Percentiles rank a stretch among this genome's conserved stretches.
Evolutionary conservation across 2,113 vertebrate species (phyloP).

Genomic region (Herpetotheres cachinnans): DNA sequence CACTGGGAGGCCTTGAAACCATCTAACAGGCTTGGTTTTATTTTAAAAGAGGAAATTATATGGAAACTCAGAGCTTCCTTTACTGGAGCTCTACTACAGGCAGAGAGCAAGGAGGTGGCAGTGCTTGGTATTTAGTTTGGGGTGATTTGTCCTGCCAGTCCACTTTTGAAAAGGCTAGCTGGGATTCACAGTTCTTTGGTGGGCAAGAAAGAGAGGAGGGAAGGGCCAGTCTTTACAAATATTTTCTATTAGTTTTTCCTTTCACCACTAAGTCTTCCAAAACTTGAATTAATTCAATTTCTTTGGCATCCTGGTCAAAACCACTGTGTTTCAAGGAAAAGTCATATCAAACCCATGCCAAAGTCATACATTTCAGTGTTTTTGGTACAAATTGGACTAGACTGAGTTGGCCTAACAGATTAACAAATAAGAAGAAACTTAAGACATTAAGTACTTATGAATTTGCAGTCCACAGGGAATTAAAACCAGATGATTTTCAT

Average conservation of each 20-base stretch:
- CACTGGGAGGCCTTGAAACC: background rate
- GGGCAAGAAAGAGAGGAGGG: background rate
- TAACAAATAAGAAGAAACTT: constrained; percentile 20
- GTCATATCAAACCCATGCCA: background rate
- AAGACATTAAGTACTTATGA: background rate
- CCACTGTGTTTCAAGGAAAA: constrained; percentile 29
- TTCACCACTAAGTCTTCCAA: background rate
- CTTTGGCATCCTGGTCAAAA: constrained; percentile 20
- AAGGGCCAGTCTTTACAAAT: background rate
- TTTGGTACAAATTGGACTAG: constrained; percentile 36
- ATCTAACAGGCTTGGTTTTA: background rate
- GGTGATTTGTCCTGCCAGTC: background rate
- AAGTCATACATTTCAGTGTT: background rate
- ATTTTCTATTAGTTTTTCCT: background rate
- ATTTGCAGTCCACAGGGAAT: background rate
- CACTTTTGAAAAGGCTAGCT: background rate
- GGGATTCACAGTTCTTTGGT: background rate
- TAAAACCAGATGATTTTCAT: background rate
- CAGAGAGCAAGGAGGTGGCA: background rate
- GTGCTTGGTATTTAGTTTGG: background rate
- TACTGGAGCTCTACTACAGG: background rate
- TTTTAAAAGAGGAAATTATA: background rate
- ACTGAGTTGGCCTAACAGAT: background rate
- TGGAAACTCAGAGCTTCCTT: background rate
- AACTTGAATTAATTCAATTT: constrained; percentile 13